A percentile compares a stretch with the other conserved stretches of the same genome.
These are phyloP conservation scores for Chamaea fasciata DNA, from an alignment of 2,113 vertebrate genomes.

Conservation along the genomic window DNA sequence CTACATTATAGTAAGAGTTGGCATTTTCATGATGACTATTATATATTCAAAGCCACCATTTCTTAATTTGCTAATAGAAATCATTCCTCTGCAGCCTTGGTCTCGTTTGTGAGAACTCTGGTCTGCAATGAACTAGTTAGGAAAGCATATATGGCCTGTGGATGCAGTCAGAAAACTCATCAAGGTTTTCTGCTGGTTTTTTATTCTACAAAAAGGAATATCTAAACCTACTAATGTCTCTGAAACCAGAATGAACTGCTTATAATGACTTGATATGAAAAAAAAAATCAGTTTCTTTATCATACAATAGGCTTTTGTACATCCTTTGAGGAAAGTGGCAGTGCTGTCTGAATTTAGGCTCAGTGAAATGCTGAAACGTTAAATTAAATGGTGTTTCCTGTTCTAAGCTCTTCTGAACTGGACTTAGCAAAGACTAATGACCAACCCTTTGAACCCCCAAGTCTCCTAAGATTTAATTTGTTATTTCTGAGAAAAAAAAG, in stretches of 20 bases:
- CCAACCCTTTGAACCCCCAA: background rate
- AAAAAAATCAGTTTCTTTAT: background rate
- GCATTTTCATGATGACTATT: background rate
- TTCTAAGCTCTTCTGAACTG: constrained; percentile 18
- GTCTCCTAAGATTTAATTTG: constrained; percentile 14
- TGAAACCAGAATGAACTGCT: background rate
- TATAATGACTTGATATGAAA: background rate
- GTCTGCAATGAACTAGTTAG: background rate
- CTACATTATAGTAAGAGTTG: background rate
- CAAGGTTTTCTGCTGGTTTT: background rate
- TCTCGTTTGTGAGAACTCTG: background rate
- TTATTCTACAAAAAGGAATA: background rate
- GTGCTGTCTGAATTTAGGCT: background rate
- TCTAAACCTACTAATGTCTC: background rate
- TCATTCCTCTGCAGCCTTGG: background rate
- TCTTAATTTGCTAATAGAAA: constrained; percentile 38
- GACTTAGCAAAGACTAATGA: constrained; percentile 18
- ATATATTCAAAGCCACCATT: background rate
- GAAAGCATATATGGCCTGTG: accelerated
- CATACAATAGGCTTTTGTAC: background rate
- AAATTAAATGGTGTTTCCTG: background rate
- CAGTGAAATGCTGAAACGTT: background rate
- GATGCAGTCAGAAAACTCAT: background rate
- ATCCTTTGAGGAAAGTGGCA: background rate
- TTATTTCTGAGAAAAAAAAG: background rate